phyloP scores from a whole-genome alignment of 2,888 invertebrate species.

The Phoenoteleia sp. region DNA sequence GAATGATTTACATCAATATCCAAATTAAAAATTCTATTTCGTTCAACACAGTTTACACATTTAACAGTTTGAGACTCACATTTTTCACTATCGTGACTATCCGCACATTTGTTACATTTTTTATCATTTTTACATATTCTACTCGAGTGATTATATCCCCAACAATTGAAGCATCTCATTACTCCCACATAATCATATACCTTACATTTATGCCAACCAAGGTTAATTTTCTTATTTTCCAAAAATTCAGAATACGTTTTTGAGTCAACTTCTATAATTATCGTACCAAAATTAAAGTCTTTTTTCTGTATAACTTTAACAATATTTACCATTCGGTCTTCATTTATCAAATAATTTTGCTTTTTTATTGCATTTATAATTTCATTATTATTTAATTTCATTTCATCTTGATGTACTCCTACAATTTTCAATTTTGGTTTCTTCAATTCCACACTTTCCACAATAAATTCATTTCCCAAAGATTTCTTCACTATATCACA shows the following conservation, averaged over 20 bases:
- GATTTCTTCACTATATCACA: neutral
- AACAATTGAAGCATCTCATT: neutral
- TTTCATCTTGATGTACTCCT: conserved; percentile 1
- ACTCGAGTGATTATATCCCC: neutral
- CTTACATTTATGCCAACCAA: too few relatives aligned
- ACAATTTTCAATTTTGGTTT: conserved; percentile 21
- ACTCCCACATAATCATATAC: neutral
- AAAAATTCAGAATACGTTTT: neutral
- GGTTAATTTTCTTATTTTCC: neutral
- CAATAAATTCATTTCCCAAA: conserved; percentile 2
- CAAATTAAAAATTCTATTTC: neutral
- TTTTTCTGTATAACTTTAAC: neutral
- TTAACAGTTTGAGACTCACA: neutral
- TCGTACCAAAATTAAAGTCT: neutral
- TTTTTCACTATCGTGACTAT: neutral
- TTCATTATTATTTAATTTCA: neutral
- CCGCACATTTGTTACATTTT: too few relatives aligned
- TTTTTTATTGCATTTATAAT: conserved; percentile 20
- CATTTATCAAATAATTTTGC: conserved; percentile 2
- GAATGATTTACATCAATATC: neutral
- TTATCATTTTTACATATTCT: neutral
- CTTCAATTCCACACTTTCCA: neutral
- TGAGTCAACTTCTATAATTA: neutral
- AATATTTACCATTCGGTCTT: neutral
- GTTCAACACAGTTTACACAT: conserved; percentile 5